Conservation (phyloP, 2,888 invertebrate species). For the Clitarchus hookeri region DNA sequence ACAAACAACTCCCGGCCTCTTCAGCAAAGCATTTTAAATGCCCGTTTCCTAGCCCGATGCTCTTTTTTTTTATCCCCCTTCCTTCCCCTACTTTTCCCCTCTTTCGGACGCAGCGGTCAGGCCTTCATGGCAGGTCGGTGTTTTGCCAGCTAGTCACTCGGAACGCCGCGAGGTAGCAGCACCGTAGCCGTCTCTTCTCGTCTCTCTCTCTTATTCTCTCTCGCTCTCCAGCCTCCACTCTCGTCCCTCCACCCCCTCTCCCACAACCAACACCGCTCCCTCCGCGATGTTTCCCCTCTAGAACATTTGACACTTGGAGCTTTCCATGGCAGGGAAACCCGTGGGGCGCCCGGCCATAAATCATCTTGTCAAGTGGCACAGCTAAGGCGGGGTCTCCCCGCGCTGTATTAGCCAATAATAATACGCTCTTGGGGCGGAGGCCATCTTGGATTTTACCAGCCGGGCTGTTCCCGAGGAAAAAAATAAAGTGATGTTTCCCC, state of each 20-base stretch:
- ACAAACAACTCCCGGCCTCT: conserved; percentile 27
- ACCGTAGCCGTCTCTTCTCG: conserved; percentile 4
- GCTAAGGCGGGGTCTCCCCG: conserved; percentile 61
- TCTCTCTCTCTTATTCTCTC: conserved; percentile 25
- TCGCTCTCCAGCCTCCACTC: conserved; percentile 36
- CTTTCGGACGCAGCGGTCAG: conserved; percentile 19
- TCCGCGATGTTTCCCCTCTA: conserved; percentile 40
- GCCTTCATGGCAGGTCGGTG: conserved; percentile 21
- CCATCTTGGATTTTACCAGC: conserved; percentile 56
- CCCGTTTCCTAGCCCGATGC: neutral
- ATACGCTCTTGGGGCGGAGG: conserved; percentile 59
- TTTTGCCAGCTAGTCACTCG: neutral
- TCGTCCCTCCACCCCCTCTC: conserved; percentile 27
- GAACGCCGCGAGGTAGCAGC: neutral
- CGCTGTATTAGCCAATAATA: conserved; percentile 65
- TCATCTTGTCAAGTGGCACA: conserved; percentile 63
- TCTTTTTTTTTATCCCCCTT: conserved; percentile 4
- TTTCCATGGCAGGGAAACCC: conserved; percentile 48
- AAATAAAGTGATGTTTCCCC: neutral
- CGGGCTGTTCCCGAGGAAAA: neutral
- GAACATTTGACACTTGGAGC: conserved; percentile 44
- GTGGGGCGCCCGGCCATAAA: conserved; percentile 55
- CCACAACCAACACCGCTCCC: conserved; percentile 35
- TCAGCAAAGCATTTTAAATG: conserved; percentile 32
- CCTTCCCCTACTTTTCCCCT: conserved; percentile 40